A percentile compares a stretch with the other conserved stretches of the same genome.
phyloP scores from a whole-genome alignment of 2,113 vertebrate species.

The Camelus dromedarius region DNA sequence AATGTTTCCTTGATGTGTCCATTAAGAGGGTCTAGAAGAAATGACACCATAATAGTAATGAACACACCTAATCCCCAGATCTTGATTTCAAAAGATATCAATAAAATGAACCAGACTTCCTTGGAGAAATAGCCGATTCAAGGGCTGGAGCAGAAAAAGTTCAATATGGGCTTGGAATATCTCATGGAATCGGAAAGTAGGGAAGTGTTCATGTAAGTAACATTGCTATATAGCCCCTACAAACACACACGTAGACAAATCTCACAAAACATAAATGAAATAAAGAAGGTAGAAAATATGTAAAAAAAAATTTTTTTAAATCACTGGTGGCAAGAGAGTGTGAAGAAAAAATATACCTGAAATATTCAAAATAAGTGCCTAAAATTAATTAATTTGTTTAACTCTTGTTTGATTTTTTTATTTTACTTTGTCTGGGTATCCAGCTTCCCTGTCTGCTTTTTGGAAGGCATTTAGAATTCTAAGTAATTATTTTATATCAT shows the following conservation, averaged over 20 bases:
- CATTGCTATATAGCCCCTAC: neutral
- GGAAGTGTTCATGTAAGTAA: neutral
- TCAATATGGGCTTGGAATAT: neutral
- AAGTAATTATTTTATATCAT: conserved; percentile 16
- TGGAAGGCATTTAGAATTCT: conserved; percentile 12
- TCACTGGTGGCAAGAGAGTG: neutral
- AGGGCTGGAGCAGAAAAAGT: neutral
- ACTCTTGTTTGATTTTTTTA: neutral
- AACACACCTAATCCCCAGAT: neutral
- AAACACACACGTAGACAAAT: neutral
- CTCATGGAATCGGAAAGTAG: neutral
- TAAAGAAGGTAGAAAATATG: neutral
- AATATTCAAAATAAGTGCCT: neutral
- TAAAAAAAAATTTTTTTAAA: neutral
- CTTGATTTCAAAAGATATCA: neutral
- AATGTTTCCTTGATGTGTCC: neutral
- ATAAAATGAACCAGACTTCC: neutral
- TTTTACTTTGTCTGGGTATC: conserved; percentile 24
- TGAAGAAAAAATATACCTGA: neutral
- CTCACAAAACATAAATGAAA: neutral
- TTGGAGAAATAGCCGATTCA: neutral
- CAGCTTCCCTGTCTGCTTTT: neutral
- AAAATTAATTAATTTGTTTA: neutral
- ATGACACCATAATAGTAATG: neutral
- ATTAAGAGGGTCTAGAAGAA: neutral